Percentiles rank a stretch among this genome's conserved stretches.
Evolutionary conservation across 2,888 invertebrate genomes (phyloP).

Genomic region (Drosophila parthenogenetica): DNA sequence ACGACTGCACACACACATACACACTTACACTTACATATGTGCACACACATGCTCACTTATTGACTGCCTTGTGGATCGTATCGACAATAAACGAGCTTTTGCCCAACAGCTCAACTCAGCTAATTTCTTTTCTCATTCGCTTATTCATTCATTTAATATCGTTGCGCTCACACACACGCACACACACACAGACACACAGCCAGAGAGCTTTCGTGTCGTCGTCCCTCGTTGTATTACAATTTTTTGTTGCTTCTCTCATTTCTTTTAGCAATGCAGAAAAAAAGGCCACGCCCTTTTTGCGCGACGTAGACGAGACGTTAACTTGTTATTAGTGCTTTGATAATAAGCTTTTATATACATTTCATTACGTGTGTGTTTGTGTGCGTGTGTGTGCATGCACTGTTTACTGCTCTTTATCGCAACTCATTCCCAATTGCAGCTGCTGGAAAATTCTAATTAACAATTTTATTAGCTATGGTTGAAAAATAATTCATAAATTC

Average conservation of each 20-base stretch:
- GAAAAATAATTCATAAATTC: constrained; percentile 77
- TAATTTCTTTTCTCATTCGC: constrained; percentile 38
- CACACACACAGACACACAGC: constrained; percentile 10
- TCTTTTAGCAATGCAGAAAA: constrained; percentile 13
- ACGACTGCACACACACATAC: not conserved
- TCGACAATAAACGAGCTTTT: constrained; percentile 25
- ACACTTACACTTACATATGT: not conserved
- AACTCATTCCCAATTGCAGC: constrained; percentile 60
- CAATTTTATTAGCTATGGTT: constrained; percentile 78
- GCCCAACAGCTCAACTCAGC: constrained; percentile 19
- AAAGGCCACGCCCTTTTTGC: constrained; percentile 26
- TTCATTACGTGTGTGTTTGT: constrained; percentile 1
- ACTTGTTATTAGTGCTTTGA: constrained; percentile 63
- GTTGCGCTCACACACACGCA: constrained; percentile 23
- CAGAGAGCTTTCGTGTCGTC: constrained; percentile 33
- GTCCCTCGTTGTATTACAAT: not conserved
- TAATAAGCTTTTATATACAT: constrained; percentile 62
- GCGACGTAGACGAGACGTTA: constrained; percentile 12
- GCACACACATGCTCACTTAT: not conserved
- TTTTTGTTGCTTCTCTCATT: not conserved
- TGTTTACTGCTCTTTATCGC: constrained; percentile 50
- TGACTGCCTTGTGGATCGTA: constrained; percentile 23
- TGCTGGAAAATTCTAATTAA: constrained; percentile 80
- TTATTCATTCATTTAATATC: constrained; percentile 44
- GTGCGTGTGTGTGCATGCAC: constrained; percentile 1